These are phyloP conservation scores for Anhinga rufa DNA, from an alignment of 2,113 vertebrate genomes.

Conservation along the genomic window DNA sequence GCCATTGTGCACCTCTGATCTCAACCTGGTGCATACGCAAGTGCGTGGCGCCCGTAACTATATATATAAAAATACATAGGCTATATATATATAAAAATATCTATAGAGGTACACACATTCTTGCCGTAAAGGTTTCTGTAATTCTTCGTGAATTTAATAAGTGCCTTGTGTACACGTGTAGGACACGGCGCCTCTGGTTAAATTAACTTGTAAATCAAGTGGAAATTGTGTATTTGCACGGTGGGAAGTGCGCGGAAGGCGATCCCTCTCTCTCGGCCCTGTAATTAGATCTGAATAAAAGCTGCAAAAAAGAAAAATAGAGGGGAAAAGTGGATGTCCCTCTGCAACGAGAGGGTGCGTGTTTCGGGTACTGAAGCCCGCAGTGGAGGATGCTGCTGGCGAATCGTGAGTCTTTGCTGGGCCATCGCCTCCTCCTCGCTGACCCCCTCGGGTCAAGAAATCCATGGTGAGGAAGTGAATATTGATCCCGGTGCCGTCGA, in stretches of 20 bases:
- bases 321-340: neutral
- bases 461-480: neutral
- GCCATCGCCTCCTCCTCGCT: neutral
- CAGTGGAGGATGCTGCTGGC: neutral
- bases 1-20: neutral
- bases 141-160: slow-evolving; percentile 18
- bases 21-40: neutral
- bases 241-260: neutral
- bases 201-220: slow-evolving; percentile 61
- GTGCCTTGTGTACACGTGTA: neutral
- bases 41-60: fast-evolving
- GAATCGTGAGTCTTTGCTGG: neutral
- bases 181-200: slow-evolving; percentile 12
- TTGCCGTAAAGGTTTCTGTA: neutral
- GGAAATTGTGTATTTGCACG: neutral
- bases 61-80: neutral
- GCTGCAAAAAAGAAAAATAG: neutral
- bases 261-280: neutral
- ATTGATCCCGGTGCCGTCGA: neutral
- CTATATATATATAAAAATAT: neutral
- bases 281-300: neutral
- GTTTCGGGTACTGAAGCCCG: neutral
- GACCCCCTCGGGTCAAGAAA: neutral
- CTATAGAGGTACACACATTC: neutral
- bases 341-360: neutral